A percentile compares a stretch with the other conserved stretches of the same genome.
Conservation (phyloP, 2,797 vertebrate genomes). For the Pangasius djambal region DNA sequence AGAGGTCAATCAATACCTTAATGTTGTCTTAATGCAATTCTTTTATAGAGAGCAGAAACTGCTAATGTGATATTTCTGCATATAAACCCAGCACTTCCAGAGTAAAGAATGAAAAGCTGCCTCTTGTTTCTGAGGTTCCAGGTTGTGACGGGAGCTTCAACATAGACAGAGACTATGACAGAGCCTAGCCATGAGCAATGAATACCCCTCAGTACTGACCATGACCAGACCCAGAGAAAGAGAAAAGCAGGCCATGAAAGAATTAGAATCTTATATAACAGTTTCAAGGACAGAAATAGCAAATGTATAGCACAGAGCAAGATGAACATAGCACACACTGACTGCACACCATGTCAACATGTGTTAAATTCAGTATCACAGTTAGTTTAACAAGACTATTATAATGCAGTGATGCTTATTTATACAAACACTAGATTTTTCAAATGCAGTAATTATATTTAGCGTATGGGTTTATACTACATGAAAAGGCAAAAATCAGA, state of each 20-base stretch:
- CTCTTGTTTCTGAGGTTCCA: conserved; percentile 33
- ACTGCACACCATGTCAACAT: background rate
- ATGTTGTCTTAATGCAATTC: background rate
- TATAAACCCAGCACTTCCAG: background rate
- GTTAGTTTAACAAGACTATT: conserved; percentile 62
- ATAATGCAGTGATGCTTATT: background rate
- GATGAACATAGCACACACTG: conserved; percentile 45
- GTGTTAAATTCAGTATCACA: background rate
- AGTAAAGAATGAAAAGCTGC: conserved; percentile 3
- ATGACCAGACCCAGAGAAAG: conserved; percentile 35
- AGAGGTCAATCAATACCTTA: conserved; percentile 25
- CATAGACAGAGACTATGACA: conserved; percentile 43
- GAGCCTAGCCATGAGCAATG: conserved; percentile 20
- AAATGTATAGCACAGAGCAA: conserved; percentile 49
- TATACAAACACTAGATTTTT: background rate
- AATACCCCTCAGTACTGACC: conserved; percentile 41
- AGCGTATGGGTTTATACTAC: background rate
- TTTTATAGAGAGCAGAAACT: background rate
- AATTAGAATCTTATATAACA: conserved; percentile 68
- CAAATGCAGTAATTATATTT: background rate
- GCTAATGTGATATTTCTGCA: background rate
- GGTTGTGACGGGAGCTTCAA: conserved; percentile 25
- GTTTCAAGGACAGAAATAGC: conserved; percentile 51
- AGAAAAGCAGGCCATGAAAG: conserved; percentile 58
- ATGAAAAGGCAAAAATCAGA: background rate